Evolutionary conservation across 2,888 invertebrate genomes (phyloP), one percentile per base, ranked within the genome.

Genomic region (Scrobipalpa costella): DNA sequence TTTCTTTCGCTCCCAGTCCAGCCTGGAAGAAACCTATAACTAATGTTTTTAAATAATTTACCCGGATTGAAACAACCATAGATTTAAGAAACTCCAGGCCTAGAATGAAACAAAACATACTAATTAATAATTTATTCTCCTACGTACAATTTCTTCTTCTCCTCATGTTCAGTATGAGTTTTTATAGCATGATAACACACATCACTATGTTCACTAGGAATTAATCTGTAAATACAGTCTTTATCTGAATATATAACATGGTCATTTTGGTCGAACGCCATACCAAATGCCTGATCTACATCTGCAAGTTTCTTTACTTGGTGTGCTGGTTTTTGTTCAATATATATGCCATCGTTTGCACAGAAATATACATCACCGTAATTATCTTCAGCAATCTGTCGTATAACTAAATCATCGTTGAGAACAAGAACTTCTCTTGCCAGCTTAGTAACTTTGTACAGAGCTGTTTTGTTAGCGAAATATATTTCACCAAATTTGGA

Each of bases 321-420:
- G 17, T 72, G 66, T 55, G 75, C 83, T 0, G 87, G 86, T 58
- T 82, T 86, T 21, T 85, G 81, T 77, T 90, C 89, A 0, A 84
- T 55, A 66, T 85, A 87, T 44, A 89, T 78, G 0, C 88, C 89
- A 61, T 85, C 77, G 13, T 68, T 73, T 0, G 78, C 77, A 67
- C 84, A 79, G 40, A 90, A 81, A 66, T 84, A 88, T 7, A 84
- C 71, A 57, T 88, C 88, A 0, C 90, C 89, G 44, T 81, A 86
- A 0, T 68, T 72, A 63, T 90, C 90, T 70, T 90, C 86, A 0
- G 73, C 75, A 8, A 90, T 87, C 65, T 89, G 88, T 55, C 86
- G 68, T 0, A 87, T 69, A 8, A 71, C 68, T 0, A 84, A 68
- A n/a, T 81, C 79, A 65, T 88, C 88, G 44, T 73, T 73, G 2